These are phyloP conservation scores for Halotydeus destructor DNA, from an alignment of 1,140 invertebrate species.

Conservation along the genomic window DNA sequence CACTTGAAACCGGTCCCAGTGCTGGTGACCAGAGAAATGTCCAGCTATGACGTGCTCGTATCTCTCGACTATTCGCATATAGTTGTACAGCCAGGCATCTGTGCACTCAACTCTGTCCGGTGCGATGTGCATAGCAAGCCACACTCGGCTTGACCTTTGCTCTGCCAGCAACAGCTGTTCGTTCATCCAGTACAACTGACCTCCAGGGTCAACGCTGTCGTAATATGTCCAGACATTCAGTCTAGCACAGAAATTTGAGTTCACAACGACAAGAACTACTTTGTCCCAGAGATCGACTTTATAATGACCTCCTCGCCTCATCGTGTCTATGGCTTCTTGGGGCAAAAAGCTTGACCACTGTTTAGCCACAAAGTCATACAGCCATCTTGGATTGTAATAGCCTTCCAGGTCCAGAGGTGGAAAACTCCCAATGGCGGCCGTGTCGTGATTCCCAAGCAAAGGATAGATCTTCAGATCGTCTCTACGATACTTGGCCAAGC, in stretches of 20 bases:
- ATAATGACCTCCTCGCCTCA: constrained; percentile 62
- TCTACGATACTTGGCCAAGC: constrained; percentile 57
- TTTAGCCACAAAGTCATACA: constrained; percentile 66
- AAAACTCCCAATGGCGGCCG: constrained; percentile 82
- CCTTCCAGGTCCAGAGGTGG: constrained; percentile 67
- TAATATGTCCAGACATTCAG: constrained; percentile 35
- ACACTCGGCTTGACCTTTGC: too few species aligned
- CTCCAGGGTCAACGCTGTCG: constrained; percentile 84
- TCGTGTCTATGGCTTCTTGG: constrained; percentile 51
- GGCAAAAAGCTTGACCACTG: constrained; percentile 76
- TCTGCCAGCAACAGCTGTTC: constrained; percentile 80
- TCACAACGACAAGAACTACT: constrained; percentile 66
- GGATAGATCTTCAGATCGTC: constrained; percentile 74
- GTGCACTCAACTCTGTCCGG: constrained; percentile 74
- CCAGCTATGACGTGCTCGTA: constrained; percentile 28
- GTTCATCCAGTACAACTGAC: constrained; percentile 83
- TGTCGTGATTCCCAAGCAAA: constrained; percentile 85
- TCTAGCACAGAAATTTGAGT: constrained; percentile 86
- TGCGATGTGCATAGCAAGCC: constrained; percentile 35
- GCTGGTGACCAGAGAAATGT: constrained; percentile 32
- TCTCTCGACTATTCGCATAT: constrained; percentile 26
- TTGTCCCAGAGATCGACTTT: constrained; percentile 67
- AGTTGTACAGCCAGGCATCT: constrained; percentile 27
- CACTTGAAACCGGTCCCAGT: constrained; percentile 25
- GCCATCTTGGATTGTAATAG: constrained; percentile 64